Percentiles rank a stretch among this genome's conserved stretches.
Conservation (phyloP, 1,140 invertebrate species). For the Nomia melanderi region DNA sequence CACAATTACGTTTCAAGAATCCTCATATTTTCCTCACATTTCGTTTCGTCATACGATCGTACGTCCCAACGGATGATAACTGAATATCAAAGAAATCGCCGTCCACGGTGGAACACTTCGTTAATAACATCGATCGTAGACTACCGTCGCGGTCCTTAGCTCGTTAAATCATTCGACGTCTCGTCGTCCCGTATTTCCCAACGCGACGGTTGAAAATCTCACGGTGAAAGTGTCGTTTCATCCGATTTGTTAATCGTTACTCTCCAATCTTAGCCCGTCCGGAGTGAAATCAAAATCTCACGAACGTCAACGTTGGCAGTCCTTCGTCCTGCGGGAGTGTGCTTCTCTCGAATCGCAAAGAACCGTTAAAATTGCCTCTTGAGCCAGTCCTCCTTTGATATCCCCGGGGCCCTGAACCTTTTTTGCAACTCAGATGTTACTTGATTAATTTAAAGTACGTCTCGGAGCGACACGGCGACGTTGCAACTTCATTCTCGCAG, state of each 20-base stretch:
- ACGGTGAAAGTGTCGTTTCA: not conserved
- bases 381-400: not conserved
- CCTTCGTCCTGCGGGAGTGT: not conserved
- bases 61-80: constrained; percentile 6
- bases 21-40: too few species aligned
- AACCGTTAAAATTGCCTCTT: not conserved
- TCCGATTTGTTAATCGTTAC: not conserved
- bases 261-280: too few species aligned
- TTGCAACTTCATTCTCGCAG: not conserved
- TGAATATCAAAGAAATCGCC: not conserved
- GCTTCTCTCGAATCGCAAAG: not conserved
- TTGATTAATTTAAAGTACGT: constrained; percentile 10
- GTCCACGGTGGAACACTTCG: not conserved
- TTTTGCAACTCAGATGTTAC: not conserved
- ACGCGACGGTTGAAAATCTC: too few species aligned
- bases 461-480: not conserved
- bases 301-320: not conserved
- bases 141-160: not conserved
- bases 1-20: too few species aligned
- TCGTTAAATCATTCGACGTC: not conserved
- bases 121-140: not conserved
- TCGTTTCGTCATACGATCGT: not conserved
- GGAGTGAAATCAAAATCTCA: not conserved
- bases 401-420: not conserved
- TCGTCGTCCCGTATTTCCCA: not conserved